Conservation (phyloP, 2,797 vertebrate genomes). For the Onychomys arenicola region DNA sequence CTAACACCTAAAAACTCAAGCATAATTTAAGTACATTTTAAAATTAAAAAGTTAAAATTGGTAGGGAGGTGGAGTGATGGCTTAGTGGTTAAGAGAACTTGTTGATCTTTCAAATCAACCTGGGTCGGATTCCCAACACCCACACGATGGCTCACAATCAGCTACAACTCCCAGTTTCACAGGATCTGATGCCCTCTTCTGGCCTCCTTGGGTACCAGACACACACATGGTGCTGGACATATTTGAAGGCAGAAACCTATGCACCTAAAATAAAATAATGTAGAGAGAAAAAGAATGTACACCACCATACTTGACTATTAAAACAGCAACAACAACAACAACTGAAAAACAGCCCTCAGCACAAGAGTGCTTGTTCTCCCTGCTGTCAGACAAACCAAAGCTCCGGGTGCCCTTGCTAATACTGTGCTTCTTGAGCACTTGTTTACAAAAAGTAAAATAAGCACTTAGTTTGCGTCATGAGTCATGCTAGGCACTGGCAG, state of each 20-base stretch:
- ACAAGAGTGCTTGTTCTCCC: constrained; percentile 28
- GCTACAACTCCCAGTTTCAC: background rate
- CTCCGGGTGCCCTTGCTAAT: background rate
- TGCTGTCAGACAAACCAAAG: background rate
- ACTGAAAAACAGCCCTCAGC: background rate
- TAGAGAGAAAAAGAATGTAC: background rate
- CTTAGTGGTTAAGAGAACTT: background rate
- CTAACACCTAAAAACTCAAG: constrained; percentile 29
- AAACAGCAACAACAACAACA: background rate
- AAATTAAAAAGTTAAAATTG: constrained; percentile 42
- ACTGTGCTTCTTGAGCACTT: constrained; percentile 37
- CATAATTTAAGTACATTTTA: constrained; percentile 57
- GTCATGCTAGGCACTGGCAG: constrained; percentile 36
- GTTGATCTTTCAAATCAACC: background rate
- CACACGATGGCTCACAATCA: too few species aligned
- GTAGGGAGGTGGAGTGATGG: background rate
- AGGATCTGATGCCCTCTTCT: background rate
- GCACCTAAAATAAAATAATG: background rate
- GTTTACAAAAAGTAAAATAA: background rate
- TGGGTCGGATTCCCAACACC: background rate
- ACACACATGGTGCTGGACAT: background rate
- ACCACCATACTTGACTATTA: background rate
- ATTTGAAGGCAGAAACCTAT: background rate
- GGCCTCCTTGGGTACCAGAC: background rate
- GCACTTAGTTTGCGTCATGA: constrained; percentile 62